Percentiles rank a stretch among this genome's conserved stretches.
These are phyloP conservation scores for Penaeus japonicus DNA, from an alignment of 1,140 invertebrate species.

Conservation along the genomic window DNA sequence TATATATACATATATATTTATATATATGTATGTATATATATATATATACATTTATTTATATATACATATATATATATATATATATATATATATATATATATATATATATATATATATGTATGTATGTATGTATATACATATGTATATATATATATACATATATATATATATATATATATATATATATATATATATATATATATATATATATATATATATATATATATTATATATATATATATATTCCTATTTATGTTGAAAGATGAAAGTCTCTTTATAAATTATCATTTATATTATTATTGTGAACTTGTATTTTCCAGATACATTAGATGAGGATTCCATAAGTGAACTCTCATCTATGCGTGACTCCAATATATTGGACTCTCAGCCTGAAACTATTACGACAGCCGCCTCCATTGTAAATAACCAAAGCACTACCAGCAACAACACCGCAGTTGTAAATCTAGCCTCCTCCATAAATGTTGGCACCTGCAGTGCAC, in stretches of 20 bases:
- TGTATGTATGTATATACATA: too few species aligned
- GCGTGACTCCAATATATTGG: constrained; percentile 52
- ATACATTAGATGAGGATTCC: constrained; percentile 52
- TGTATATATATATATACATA: too few species aligned
- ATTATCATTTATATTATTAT: neutral
- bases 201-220: too few species aligned
- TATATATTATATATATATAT: too few species aligned
- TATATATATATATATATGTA: too few species aligned
- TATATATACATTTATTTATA: too few species aligned
- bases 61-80: too few species aligned
- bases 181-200: too few species aligned
- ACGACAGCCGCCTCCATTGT: neutral
- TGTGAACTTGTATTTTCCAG: neutral
- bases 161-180: too few species aligned
- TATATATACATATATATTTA: too few species aligned
- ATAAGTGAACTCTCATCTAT: constrained; percentile 50
- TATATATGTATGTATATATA: too few species aligned
- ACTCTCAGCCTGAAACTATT: constrained; percentile 33
- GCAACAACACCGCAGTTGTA: neutral
- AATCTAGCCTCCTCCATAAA: neutral
- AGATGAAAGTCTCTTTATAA: neutral
- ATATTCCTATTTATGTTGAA: neutral
- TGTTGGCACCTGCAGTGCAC: constrained; percentile 37
- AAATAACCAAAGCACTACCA: neutral
- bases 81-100: too few species aligned